A percentile compares a stretch with the other conserved stretches of the same genome.
These are phyloP conservation scores for Sitobion miscanthi DNA, from an alignment of 1,140 invertebrate species.

Conservation along the genomic window DNA sequence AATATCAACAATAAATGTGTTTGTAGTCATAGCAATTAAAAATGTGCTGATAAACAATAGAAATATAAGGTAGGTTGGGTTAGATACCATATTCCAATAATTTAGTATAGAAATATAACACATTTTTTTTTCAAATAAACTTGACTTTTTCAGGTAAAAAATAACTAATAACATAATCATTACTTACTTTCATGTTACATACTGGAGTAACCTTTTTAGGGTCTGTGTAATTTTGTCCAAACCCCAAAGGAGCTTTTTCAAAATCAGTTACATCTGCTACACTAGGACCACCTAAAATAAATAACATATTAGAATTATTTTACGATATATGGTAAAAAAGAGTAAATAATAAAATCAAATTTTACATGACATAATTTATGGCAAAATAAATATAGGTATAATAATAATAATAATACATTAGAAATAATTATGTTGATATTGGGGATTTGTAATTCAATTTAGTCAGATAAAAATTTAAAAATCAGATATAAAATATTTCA, in stretches of 20 bases:
- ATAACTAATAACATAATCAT: background rate
- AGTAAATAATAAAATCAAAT: too few relatives aligned
- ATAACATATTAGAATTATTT: background rate
- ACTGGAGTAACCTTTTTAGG: constrained; percentile 41
- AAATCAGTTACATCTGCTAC: constrained; percentile 53
- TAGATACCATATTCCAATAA: background rate
- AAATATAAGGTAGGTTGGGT: background rate
- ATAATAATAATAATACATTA: too few relatives aligned
- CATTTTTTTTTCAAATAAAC: background rate
- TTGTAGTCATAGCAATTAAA: too few relatives aligned
- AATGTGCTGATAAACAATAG: background rate
- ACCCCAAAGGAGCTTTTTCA: constrained; percentile 51
- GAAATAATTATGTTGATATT: too few relatives aligned
- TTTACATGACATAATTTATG: too few relatives aligned
- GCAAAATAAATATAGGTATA: too few relatives aligned
- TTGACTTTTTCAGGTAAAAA: background rate
- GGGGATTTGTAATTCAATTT: too few relatives aligned
- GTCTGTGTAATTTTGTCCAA: constrained; percentile 44
- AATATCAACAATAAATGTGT: background rate
- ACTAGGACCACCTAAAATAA: constrained; percentile 45
- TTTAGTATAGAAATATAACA: background rate
- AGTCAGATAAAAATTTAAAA: too few relatives aligned
- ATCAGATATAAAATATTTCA: too few relatives aligned
- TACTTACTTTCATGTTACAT: constrained; percentile 29
- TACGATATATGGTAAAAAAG: too few relatives aligned